Evolutionary conservation across 2,113 vertebrate genomes (phyloP), one percentile per base, ranked within the genome.

Genomic region (Pimephales promelas): DNA sequence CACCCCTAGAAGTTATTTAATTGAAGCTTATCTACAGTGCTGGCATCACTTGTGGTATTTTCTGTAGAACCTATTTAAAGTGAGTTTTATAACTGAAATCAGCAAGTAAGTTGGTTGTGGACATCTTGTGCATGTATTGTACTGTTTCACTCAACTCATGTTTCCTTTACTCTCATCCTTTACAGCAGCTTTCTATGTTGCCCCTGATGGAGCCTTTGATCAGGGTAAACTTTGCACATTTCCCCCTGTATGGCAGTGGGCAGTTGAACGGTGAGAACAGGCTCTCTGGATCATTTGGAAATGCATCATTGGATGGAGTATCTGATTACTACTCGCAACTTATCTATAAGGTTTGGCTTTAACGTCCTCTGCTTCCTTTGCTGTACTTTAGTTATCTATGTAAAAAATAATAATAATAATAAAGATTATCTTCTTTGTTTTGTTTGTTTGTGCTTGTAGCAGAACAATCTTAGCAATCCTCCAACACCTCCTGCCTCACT

Each of bases 381-480:
- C 54, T 8, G 24, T 28, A 34, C 10, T 34, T 2, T 71, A 6
- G 22, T 13, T n/a, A n/a, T n/a, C n/a, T n/a, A 24, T 59, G n/a
- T 22, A 54, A 20, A 20, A 54, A 54, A 20, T 0, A 47, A 20
- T 7, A n/a, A n/a, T n/a, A n/a, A n/a, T 2, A 6, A 6, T 18
- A 54, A 2, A 20, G 20, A 11, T 0, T 75, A 0, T 34, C 2
- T 28, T 28, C 1, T 22, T 36, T 31, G 4, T 26, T 56, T 26
- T 82, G 34, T 36, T 57, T 78, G 74, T 40, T 85, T 52, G 82
- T 89, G 13, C 86, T 56, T 83, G 86, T 94, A 99, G 95, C 97
- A 99, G 95, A 98, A 98, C 92, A 99, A 99, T 88, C 92, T 99
- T 90, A 98, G 97, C 91, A 99, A 99, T 89, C 98, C 98, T 78